Evolutionary conservation across 2,113 vertebrate species (phyloP).

Genomic region (Daubentonia madagascariensis): DNA sequence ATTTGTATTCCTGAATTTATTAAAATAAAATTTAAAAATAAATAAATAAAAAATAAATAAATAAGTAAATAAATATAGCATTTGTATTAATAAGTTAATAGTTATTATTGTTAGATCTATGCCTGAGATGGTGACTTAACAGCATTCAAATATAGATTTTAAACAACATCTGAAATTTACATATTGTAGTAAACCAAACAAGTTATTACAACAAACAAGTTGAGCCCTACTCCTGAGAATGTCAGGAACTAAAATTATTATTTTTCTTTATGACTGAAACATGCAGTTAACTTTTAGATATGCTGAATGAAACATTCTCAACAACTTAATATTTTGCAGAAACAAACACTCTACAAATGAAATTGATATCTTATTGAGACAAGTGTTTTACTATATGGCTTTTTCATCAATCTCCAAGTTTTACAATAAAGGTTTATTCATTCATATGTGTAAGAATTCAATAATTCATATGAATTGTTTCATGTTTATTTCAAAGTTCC

Average conservation of each 20-base stretch:
- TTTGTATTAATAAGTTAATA: neutral
- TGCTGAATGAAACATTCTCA: neutral
- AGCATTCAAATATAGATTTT: neutral
- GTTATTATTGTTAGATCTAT: neutral
- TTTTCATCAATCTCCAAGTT: neutral
- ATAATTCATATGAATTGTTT: neutral
- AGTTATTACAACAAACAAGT: neutral
- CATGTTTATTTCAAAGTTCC: neutral
- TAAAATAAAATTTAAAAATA: too few species aligned
- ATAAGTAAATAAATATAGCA: neutral
- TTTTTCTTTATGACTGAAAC: neutral
- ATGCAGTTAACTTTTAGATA: neutral
- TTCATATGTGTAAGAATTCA: neutral
- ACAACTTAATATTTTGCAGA: neutral
- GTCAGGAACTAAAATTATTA: neutral
- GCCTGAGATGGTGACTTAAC: neutral
- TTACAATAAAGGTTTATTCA: neutral
- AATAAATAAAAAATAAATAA: neutral
- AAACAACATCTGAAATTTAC: neutral
- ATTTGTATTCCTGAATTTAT: too few species aligned
- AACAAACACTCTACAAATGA: neutral
- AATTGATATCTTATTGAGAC: neutral
- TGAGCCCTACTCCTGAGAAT: neutral
- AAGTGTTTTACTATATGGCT: neutral
- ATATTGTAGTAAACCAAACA: neutral